Conservation (phyloP, 2,113 vertebrate species). For the Sebastes schlegelii region DNA sequence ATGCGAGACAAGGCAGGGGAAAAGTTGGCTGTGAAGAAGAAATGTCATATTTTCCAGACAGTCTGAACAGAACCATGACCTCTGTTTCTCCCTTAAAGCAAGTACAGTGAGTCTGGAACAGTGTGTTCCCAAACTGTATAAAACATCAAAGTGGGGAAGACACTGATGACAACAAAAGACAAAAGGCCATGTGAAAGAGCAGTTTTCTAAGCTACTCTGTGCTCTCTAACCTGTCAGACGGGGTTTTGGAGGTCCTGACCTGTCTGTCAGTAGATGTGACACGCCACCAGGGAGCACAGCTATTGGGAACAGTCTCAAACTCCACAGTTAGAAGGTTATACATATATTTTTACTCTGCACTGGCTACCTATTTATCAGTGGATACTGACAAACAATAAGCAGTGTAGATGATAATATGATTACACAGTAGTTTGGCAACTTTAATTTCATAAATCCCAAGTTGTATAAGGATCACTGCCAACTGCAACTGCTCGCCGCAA, state of each 20-base stretch:
- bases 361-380: constrained; percentile 33
- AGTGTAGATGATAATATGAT: constrained; percentile 17
- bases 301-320: constrained; percentile 52
- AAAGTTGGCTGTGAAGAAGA: constrained; percentile 33
- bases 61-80: constrained; percentile 50
- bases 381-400: constrained; percentile 30
- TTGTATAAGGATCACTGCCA: constrained; percentile 52
- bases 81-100: constrained; percentile 46
- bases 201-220: constrained; percentile 37
- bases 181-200: constrained; percentile 71
- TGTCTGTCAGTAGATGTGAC: constrained; percentile 68
- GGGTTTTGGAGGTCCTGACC: constrained; percentile 63
- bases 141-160: constrained; percentile 63
- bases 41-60: constrained; percentile 55
- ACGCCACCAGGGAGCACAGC: constrained; percentile 41
- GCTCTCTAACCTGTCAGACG: constrained; percentile 70
- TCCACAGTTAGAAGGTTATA: constrained; percentile 43
- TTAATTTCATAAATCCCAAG: constrained; percentile 56
- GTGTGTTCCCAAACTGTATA: constrained; percentile 55
- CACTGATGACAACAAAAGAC: constrained; percentile 70
- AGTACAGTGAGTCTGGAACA: constrained; percentile 24
- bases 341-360: constrained; percentile 22
- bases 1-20: not conserved
- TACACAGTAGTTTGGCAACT: constrained; percentile 38
- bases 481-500: constrained; percentile 26